Base-by-base conservation (phyloP, 2,888 invertebrate genomes). In the Tillus elongatus region DNA sequence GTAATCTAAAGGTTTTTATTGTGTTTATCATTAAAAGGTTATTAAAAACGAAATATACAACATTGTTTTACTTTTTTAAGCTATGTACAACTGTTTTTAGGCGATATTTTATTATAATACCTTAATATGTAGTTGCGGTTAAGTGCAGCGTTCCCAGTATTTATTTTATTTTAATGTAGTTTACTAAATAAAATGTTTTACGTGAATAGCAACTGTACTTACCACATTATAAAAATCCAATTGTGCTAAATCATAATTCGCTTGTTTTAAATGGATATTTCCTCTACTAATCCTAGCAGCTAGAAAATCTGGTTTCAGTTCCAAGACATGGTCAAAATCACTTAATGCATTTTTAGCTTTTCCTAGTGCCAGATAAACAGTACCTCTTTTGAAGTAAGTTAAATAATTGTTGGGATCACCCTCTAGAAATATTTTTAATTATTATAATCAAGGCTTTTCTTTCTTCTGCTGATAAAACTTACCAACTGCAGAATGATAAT, bases 401-500 rank as follows among this genome's bases (percentile, higher is more conserved):
- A 97, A 75, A 68, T 96, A 98, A 69, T 97, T 96, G 47, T 74
- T 76, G 26, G 95, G 90, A 68, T 98, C 97, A 9, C 88, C 89
- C 73, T 97, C 96, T 95, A 68, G 2, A 70, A 69, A 34, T 38
- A 40, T 43, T 37, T 11, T 13, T 8, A 28, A 10, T 15, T 26
- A 8, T 4, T 36, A 13, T 30, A 9, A 13, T n/a, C 6, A 6
- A 6, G 24, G 24, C 24, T 19, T 19, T 6, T 8, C 6, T 19
- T 19, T 8, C 6, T 19, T 8, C 6, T n/a, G n/a, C 24, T 8
- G n/a, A 8, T 8, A 19, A 8, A 31, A 68, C 81, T 73, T 62
- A 88, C 89, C 95, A 53, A 98, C 90, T 52, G 97, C 98, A 43
- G 91, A 88, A 72, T 98, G 96, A 68, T 93, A 98, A 64, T 98